Conservation (phyloP, 2,888 invertebrate genomes). For the Tetramorium bicarinatum region DNA sequence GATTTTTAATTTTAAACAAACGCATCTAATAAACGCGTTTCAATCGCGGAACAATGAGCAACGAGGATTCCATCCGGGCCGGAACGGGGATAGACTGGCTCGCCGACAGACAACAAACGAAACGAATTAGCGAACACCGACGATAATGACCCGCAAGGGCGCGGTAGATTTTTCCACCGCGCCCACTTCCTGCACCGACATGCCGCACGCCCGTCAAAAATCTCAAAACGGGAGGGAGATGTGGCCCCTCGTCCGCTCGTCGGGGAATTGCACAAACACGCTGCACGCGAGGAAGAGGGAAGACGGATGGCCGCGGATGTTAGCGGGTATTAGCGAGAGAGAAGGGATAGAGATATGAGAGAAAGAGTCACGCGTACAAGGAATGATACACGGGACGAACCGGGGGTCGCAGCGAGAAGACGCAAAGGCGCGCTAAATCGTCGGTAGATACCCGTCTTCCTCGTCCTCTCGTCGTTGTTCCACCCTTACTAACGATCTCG, state of each 20-base stretch:
- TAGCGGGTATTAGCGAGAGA: conserved; percentile 71
- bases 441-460: conserved; percentile 72
- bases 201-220: conserved; percentile 22
- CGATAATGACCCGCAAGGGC: conserved; percentile 10
- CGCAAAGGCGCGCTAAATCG: conserved; percentile 77
- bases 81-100: not conserved
- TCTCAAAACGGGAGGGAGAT: conserved; percentile 6
- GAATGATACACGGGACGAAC: conserved; percentile 57
- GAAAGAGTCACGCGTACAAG: conserved; percentile 65
- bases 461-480: conserved; percentile 71
- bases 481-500: conserved; percentile 82
- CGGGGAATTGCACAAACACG: conserved; percentile 49
- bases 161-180: conserved; percentile 21
- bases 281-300: conserved; percentile 50
- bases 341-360: conserved; percentile 62
- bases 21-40: not conserved
- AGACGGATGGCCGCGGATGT: conserved; percentile 71
- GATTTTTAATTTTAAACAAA: not conserved
- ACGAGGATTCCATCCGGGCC: not conserved
- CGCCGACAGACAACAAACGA: conserved; percentile 42
- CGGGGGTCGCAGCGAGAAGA: conserved; percentile 59
- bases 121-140: conserved; percentile 39
- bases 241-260: conserved; percentile 13
- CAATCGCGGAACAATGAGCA: not conserved
- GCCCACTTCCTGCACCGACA: conserved; percentile 7